phyloP scores from a whole-genome alignment of 2,888 invertebrate species.

The Cyclophora punctaria region DNA sequence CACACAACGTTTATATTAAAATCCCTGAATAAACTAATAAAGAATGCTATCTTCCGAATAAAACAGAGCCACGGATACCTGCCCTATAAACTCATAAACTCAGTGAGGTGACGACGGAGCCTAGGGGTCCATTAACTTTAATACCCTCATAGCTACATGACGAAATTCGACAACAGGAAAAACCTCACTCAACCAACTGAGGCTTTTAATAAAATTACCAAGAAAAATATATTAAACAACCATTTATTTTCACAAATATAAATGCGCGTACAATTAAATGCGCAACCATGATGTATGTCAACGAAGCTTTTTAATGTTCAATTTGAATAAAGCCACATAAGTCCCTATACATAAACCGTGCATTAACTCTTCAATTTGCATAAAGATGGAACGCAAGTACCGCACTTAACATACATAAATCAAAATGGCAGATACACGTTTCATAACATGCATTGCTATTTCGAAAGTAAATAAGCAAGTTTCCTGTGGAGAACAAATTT shows the following conservation, averaged over 20 bases:
- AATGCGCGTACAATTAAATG: too few relatives aligned
- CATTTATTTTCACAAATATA: too few relatives aligned
- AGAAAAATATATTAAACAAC: too few relatives aligned
- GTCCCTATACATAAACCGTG: background rate
- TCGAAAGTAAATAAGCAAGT: slow-evolving; percentile 50
- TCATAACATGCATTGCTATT: slow-evolving; percentile 40
- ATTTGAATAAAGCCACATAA: too few relatives aligned
- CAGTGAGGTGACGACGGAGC: slow-evolving; percentile 40
- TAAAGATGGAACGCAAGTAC: slow-evolving; percentile 6
- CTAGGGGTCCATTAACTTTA: slow-evolving; percentile 62
- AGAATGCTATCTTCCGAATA: slow-evolving; percentile 42
- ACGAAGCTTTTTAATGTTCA: too few relatives aligned
- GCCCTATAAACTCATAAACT: slow-evolving; percentile 55
- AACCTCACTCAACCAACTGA: slow-evolving; percentile 50
- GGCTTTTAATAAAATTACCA: background rate
- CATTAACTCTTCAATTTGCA: slow-evolving; percentile 9
- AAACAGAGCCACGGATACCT: slow-evolving; percentile 41
- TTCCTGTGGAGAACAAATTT: slow-evolving; percentile 50
- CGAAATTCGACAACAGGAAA: slow-evolving; percentile 58
- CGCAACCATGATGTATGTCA: too few relatives aligned
- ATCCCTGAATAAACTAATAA: slow-evolving; percentile 21
- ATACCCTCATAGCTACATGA: slow-evolving; percentile 60
- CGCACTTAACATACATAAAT: slow-evolving; percentile 11
- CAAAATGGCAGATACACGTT: slow-evolving; percentile 25
- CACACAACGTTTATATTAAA: background rate